Evolutionary conservation across 2,113 vertebrate genomes (phyloP).

Genomic region (Pitta sordida): DNA sequence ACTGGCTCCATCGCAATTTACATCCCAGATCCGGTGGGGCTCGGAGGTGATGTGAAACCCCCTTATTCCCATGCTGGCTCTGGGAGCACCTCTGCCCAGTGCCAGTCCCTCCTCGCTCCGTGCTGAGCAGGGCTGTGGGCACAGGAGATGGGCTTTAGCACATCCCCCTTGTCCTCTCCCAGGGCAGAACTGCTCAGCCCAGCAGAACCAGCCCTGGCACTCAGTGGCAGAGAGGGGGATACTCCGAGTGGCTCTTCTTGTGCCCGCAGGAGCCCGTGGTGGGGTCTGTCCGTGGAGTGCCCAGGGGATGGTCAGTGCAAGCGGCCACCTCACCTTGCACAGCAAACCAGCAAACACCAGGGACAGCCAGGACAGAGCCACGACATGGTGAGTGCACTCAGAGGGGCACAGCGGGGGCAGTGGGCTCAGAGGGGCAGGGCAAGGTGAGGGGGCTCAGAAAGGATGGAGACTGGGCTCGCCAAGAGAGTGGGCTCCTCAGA

Average conservation of each 20-base stretch:
- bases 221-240: background rate
- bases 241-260: fast-evolving
- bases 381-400: background rate
- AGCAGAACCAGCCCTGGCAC: background rate
- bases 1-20: background rate
- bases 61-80: background rate
- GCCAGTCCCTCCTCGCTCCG: background rate
- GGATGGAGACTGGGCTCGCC: too few species aligned
- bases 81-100: background rate
- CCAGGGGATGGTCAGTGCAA: background rate
- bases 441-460: background rate
- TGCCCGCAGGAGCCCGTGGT: fast-evolving
- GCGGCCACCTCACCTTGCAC: fast-evolving
- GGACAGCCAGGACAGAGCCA: background rate
- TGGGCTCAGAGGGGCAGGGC: background rate
- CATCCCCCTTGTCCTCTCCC: background rate
- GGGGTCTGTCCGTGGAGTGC: fast-evolving
- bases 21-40: background rate
- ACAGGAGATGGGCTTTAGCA: background rate
- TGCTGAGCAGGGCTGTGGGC: fast-evolving
- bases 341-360: fast-evolving
- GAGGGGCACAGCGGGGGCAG: background rate
- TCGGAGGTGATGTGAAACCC: background rate
- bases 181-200: background rate
- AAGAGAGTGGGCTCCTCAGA: background rate